Evolutionary conservation across 2,797 vertebrate genomes (phyloP).

Genomic region (Semaprochilodus insignis): DNA sequence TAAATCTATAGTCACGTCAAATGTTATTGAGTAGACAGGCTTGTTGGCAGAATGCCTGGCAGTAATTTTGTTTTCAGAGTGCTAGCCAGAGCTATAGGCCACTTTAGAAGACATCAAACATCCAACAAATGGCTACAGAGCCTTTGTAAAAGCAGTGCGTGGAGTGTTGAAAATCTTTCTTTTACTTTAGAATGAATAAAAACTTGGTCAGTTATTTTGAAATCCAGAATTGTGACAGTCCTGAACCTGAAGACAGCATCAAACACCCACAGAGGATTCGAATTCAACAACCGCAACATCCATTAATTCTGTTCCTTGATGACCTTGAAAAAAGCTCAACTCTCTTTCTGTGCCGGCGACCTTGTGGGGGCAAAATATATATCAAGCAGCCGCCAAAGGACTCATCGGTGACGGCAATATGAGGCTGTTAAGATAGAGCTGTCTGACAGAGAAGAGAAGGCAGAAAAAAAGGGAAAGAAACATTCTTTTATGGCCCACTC

Average conservation of each 20-base stretch:
- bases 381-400: background rate
- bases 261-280: background rate
- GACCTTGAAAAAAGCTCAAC: background rate
- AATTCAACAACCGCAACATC: background rate
- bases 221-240: background rate
- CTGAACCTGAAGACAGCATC: background rate
- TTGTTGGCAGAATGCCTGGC: slow-evolving; percentile 65
- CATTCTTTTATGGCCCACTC: slow-evolving; percentile 23
- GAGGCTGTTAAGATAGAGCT: slow-evolving; percentile 22
- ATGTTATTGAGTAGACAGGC: slow-evolving; percentile 47
- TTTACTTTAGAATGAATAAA: background rate
- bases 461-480: background rate
- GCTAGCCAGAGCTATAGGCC: slow-evolving; percentile 28
- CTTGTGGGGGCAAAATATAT: slow-evolving; percentile 19
- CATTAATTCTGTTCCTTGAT: slow-evolving; percentile 2
- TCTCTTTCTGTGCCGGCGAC: background rate
- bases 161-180: slow-evolving; percentile 16
- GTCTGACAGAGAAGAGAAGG: background rate
- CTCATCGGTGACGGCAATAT: background rate
- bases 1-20: slow-evolving; percentile 58
- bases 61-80: slow-evolving; percentile 29
- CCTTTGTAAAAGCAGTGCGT: slow-evolving; percentile 22
- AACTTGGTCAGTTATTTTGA: background rate
- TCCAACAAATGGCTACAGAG: slow-evolving; percentile 34
- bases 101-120: slow-evolving; percentile 43